These are phyloP conservation scores for Popillia japonica DNA, from an alignment of 1,140 invertebrate genomes.

Conservation along the genomic window DNA sequence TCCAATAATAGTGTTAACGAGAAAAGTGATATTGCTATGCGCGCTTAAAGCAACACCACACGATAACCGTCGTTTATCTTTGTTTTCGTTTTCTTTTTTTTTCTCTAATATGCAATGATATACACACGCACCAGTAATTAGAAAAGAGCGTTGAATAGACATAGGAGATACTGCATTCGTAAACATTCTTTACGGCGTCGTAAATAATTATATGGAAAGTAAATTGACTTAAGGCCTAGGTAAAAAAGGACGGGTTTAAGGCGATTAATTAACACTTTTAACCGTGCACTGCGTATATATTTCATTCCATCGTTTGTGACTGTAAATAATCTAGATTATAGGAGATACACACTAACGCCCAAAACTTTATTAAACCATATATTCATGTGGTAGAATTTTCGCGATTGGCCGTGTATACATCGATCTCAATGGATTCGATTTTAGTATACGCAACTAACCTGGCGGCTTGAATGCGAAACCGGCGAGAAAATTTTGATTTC, in stretches of 20 bases:
- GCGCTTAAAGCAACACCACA: neutral
- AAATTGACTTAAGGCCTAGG: constrained; percentile 5
- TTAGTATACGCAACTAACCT: too few relatives aligned
- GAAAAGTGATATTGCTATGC: neutral
- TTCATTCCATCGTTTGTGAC: neutral
- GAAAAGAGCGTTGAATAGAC: neutral
- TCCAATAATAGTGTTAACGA: constrained; percentile 15
- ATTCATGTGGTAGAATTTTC: too few relatives aligned
- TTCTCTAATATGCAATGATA: neutral
- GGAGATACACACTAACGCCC: too few relatives aligned
- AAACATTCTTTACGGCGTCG: constrained; percentile 10
- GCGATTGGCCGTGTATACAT: too few relatives aligned
- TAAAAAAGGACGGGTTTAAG: neutral
- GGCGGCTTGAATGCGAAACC: too few relatives aligned
- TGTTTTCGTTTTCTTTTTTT: neutral
- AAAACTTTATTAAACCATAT: too few relatives aligned
- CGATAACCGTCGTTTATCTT: neutral
- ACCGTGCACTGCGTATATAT: neutral
- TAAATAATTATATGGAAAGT: constrained; percentile 8
- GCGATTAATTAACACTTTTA: constrained; percentile 12
- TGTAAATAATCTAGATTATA: constrained; percentile 12
- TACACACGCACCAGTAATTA: neutral
- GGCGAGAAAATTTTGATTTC: too few relatives aligned
- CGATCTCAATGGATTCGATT: too few relatives aligned
- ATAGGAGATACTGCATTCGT: neutral